Evolutionary conservation across 1,140 invertebrate species (phyloP), one percentile per base, ranked within the genome.

Genomic region (Aricia agestis): DNA sequence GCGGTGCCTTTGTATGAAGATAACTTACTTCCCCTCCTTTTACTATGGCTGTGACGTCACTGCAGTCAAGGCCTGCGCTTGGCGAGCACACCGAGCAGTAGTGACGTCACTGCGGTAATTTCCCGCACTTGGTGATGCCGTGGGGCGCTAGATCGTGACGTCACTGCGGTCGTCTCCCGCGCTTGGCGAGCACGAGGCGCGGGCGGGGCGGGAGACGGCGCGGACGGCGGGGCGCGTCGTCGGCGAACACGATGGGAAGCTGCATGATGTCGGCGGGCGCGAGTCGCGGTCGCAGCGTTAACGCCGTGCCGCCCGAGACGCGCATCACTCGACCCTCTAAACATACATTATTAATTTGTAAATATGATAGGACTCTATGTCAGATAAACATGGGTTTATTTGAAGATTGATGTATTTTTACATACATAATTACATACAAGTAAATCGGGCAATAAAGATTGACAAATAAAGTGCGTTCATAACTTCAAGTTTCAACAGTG

Each of bases 221-320:
- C 17, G 71, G 25, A 31, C 58, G 59, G 17, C 32, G 17, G 36
- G 69, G 58, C 61, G 74, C 72, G 76, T 80, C 78, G 71, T 78
- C 78, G 2, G 78, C 78, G 76, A 80, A 80, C 74, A 80, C 76
- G 74, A 87, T 84, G 70, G 85, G 85, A 78, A 87, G 77, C 72
- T 81, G 81, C 82, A 87, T 77, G 80, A 87, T 87, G 78, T 87
- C 85, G 69, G 82, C 80, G 71, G 79, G 77, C 65, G 71, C 76
- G 18, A 80, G 79, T 71, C 73, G 73, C 70, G 79, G 76, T 59
- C 71, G 45, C 73, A 78, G 74, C 74, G 72, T 75, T 71, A 81
- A 78, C 69, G 81, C 81, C 63, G 82, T 80, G 76, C 74, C 74
- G 69, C 81, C 84, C 63, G 79, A 58, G 72, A 72, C 81, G 77